Evolutionary conservation across 2,888 invertebrate species (phyloP).

Genomic region (Brachyopa scutellaris): DNA sequence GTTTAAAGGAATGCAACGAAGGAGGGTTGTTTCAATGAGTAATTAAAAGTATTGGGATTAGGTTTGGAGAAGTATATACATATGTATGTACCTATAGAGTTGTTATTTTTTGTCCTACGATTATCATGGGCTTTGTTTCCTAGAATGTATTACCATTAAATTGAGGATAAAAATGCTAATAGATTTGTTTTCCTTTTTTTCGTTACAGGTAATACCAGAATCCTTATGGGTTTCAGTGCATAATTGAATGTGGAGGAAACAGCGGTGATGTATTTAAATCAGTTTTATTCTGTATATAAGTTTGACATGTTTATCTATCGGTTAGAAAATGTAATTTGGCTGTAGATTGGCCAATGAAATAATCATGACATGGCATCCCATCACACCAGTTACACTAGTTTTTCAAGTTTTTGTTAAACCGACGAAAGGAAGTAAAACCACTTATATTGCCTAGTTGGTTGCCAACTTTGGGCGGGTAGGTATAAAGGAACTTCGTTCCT

Average conservation of each 20-base stretch:
- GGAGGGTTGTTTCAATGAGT: constrained; percentile 5
- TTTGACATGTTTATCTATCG: too few relatives aligned
- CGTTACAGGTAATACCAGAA: constrained; percentile 48
- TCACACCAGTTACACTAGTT: too few relatives aligned
- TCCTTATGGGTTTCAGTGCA: constrained; percentile 37
- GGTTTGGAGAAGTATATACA: background rate
- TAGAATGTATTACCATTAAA: constrained; percentile 4
- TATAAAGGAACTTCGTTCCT: too few relatives aligned
- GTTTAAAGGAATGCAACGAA: background rate
- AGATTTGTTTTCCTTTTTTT: constrained; percentile 43
- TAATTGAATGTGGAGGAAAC: constrained; percentile 11
- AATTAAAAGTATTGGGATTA: constrained; percentile 14
- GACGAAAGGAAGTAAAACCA: too few relatives aligned
- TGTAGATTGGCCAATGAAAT: too few relatives aligned
- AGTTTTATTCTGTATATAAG: too few relatives aligned
- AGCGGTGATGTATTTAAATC: background rate
- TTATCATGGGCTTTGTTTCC: background rate
- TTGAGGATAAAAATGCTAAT: constrained; percentile 41
- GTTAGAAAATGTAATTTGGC: too few relatives aligned
- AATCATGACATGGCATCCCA: too few relatives aligned
- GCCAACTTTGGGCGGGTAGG: too few relatives aligned
- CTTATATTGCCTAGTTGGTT: too few relatives aligned
- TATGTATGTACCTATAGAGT: constrained; percentile 3
- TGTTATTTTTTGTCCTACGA: background rate
- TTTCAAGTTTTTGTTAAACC: too few relatives aligned